A percentile compares a stretch with the other conserved stretches of the same genome.
Conservation (phyloP, 1,140 invertebrate species). For the Drosophila funebris region DNA sequence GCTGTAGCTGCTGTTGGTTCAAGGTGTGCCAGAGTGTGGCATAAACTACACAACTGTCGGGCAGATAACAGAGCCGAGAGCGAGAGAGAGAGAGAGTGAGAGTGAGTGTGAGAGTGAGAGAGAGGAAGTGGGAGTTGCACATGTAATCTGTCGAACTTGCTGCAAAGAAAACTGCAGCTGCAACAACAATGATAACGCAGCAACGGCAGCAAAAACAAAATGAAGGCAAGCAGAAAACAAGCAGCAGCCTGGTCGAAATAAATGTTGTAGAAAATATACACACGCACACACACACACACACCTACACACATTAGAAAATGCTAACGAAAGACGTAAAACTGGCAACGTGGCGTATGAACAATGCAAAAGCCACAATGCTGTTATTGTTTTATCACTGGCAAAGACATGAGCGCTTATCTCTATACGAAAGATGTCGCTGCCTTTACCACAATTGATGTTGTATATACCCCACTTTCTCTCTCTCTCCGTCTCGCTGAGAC, state of each 20-base stretch:
- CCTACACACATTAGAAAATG: conserved; percentile 51
- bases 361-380: conserved; percentile 74
- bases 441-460: conserved; percentile 24
- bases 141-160: conserved; percentile 60
- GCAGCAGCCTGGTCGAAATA: conserved; percentile 67
- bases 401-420: conserved; percentile 48
- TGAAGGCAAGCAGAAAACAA: conserved; percentile 58
- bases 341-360: conserved; percentile 76
- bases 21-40: conserved; percentile 52
- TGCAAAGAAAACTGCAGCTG: conserved; percentile 38
- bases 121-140: background rate
- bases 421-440: conserved; percentile 38
- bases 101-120: background rate
- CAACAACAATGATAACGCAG: conserved; percentile 59
- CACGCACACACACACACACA: conserved; percentile 22
- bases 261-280: conserved; percentile 69
- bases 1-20: conserved; percentile 5
- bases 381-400: conserved; percentile 69
- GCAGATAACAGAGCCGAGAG: conserved; percentile 42
- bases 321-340: conserved; percentile 30
- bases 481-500: background rate
- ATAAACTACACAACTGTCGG: conserved; percentile 49
- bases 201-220: conserved; percentile 36
- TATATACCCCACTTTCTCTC: background rate
- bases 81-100: background rate